A percentile compares a stretch with the other conserved stretches of the same genome.
Conservation (phyloP, 1,140 invertebrate genomes). For the Ganaspis sp. region DNA sequence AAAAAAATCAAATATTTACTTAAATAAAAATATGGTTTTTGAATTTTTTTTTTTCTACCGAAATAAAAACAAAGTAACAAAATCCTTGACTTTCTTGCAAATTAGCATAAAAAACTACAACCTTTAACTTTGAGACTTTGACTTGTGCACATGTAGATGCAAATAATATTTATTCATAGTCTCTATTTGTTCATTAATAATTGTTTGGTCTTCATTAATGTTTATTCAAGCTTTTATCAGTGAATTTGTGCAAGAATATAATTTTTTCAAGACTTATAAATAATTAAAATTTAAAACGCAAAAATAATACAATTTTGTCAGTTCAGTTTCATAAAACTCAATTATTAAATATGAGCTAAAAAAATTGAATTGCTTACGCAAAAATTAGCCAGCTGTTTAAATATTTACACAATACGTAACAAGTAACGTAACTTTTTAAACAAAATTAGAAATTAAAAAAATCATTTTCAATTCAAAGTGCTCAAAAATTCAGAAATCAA, state of each 20-base stretch:
- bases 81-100: too few species aligned
- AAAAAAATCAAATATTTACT: too few species aligned
- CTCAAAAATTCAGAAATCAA: too few species aligned
- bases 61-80: too few species aligned
- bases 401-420: not conserved
- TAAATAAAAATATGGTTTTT: too few species aligned
- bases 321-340: not conserved
- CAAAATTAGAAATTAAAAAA: not conserved
- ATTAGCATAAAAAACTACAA: not conserved
- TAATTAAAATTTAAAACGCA: not conserved
- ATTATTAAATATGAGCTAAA: too few species aligned
- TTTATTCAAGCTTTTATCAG: not conserved
- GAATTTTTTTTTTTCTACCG: too few species aligned
- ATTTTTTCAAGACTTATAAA: too few species aligned
- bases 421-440: too few species aligned
- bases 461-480: not conserved
- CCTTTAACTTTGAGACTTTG: slow-evolving; percentile 19
- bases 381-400: not conserved
- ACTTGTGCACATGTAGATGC: not conserved
- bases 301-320: not conserved
- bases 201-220: not conserved
- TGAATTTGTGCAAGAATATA: not conserved
- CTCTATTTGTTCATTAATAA: not conserved
- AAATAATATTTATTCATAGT: not conserved
- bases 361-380: too few species aligned